Evolutionary conservation across 2,888 invertebrate species (phyloP), one percentile per base, ranked within the genome.

Genomic region (Machimus atricapillus): DNA sequence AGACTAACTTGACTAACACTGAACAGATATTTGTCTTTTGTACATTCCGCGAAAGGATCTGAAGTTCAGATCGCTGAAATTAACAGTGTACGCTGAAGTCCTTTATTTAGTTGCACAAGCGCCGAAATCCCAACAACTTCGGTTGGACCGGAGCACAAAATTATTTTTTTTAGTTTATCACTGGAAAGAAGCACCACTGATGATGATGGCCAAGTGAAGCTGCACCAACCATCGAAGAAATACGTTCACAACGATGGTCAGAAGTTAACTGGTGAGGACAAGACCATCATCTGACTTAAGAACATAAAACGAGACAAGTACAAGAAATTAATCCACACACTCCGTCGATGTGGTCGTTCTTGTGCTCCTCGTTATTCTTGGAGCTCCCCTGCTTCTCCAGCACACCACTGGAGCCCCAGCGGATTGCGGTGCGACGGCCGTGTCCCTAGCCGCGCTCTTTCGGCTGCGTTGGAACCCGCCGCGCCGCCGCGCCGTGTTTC

Each of bases 221-320:
- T 87, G 87, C 88, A 83, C 85, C 77, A 82, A 85, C 34, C 19
- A 43, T 66, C 46, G 87, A 88, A 77, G 37, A 27, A 43, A 91
- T 91, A 91, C 91, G 91, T 90, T 91, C 91, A 91, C 90, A 90
- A 90, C 91, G 92, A 91, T 92, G 92, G 92, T 92, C 92, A 92
- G 91, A 92, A 91, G 91, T 92, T 90, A 92, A 92, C 92, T 92
- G 92, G 92, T 92, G 92, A 92, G 91, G 92, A 92, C 91, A 91
- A 91, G 91, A 91, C 91, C 91, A 90, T 91, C 92, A 90, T 90
- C 92, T 92, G 92, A 91, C 92, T 92, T 92, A 92, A 92, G 92
- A 92, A 92, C 92, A 90, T 89, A 89, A 89, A 89, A 89, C 85
- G 88, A 85, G 82, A 46, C 87, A 83, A 87, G 85, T 86, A 66